Conservation (phyloP, 2,888 invertebrate species). For the Thymelicus sylvestris region DNA sequence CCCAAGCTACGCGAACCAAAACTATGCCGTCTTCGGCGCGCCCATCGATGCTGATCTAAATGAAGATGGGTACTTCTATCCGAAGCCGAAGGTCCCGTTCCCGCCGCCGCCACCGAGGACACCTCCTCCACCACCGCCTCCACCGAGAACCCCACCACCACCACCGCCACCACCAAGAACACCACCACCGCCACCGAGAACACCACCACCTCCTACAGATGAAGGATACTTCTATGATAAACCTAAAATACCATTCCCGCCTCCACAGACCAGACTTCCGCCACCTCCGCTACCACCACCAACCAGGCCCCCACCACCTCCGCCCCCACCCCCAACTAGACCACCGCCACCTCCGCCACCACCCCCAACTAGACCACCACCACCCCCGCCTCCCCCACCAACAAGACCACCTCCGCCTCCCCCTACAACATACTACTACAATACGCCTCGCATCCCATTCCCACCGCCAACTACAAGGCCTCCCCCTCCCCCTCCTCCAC, state of each 20-base stretch:
- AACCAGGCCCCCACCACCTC: slow-evolving; percentile 26
- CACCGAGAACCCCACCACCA: slow-evolving; percentile 36
- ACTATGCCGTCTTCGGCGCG: slow-evolving; percentile 71
- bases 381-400: slow-evolving; percentile 44
- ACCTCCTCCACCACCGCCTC: slow-evolving; percentile 41
- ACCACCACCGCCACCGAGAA: slow-evolving; percentile 38
- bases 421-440: slow-evolving; percentile 31
- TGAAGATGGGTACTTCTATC: slow-evolving; percentile 80
- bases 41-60: slow-evolving; percentile 69
- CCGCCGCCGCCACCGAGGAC: slow-evolving; percentile 53
- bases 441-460: slow-evolving; percentile 15
- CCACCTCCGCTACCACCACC: slow-evolving; percentile 22
- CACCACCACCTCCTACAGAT: slow-evolving; percentile 29
- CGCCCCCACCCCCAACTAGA: slow-evolving; percentile 39
- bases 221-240: slow-evolving; percentile 12
- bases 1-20: slow-evolving; percentile 64
- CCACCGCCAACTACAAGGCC: slow-evolving; percentile 40
- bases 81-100: slow-evolving; percentile 73
- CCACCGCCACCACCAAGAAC: slow-evolving; percentile 40
- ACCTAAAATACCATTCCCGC: slow-evolving; percentile 40
- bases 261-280: not conserved
- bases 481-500: slow-evolving; percentile 45
- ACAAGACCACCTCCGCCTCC: slow-evolving; percentile 40
- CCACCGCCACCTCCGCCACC: slow-evolving; percentile 43
- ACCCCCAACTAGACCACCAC: slow-evolving; percentile 42